phyloP scores from a whole-genome alignment of 2,797 vertebrate genomes.

The Sebastes itinus region DNA sequence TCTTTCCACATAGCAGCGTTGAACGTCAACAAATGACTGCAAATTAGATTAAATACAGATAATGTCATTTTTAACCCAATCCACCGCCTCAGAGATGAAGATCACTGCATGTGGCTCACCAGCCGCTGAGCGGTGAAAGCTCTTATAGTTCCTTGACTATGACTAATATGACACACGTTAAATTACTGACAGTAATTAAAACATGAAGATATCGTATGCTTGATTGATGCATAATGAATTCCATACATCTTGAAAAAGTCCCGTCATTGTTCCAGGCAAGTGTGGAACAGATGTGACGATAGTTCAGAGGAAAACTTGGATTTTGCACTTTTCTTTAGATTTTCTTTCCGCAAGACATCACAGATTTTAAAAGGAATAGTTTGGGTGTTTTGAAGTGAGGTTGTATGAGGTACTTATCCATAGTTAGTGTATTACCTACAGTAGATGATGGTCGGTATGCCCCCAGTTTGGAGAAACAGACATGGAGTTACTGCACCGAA shows the following conservation, averaged over 20 bases:
- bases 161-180: constrained; percentile 11
- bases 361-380: background rate
- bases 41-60: constrained; percentile 81
- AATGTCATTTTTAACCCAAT: constrained; percentile 70
- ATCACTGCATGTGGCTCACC: constrained; percentile 18
- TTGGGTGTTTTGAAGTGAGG: too few species aligned
- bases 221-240: constrained; percentile 26
- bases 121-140: constrained; percentile 44
- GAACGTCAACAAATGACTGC: constrained; percentile 82
- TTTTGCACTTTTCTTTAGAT: constrained; percentile 1
- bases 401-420: too few species aligned
- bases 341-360: background rate
- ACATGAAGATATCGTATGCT: constrained; percentile 19
- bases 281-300: constrained; percentile 31
- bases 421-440: too few species aligned
- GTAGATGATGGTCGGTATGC: too few species aligned
- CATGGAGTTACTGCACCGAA: too few species aligned
- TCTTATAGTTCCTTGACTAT: constrained; percentile 16
- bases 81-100: constrained; percentile 26
- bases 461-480: too few species aligned
- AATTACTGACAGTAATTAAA: constrained; percentile 43
- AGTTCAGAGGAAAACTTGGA: background rate
- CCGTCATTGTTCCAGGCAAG: constrained; percentile 18
- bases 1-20: constrained; percentile 80
- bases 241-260: constrained; percentile 4